phyloP scores from a whole-genome alignment of 2,113 vertebrate species.

The Dolichotis patagonum region DNA sequence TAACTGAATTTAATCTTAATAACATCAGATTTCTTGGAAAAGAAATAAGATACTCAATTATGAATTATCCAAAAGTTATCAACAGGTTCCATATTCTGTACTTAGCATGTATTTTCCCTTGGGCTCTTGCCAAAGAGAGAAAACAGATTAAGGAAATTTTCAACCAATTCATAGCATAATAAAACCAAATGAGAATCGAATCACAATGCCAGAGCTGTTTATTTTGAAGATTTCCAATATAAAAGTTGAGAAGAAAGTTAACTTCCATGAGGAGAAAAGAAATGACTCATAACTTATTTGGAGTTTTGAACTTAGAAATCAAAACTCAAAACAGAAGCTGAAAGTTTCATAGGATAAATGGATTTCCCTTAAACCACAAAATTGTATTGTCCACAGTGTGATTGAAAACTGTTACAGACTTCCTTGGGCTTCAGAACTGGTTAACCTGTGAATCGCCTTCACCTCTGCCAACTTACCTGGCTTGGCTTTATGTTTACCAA shows the following conservation, averaged over 20 bases:
- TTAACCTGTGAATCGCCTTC: slow-evolving; percentile 57
- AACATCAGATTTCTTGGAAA: slow-evolving; percentile 56
- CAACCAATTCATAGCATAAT: slow-evolving; percentile 44
- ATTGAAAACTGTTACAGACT: slow-evolving; percentile 70
- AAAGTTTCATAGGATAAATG: slow-evolving; percentile 71
- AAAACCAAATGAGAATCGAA: slow-evolving; percentile 8
- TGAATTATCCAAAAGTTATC: slow-evolving; percentile 8
- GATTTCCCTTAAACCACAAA: slow-evolving; percentile 73
- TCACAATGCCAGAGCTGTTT: background rate
- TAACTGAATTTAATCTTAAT: slow-evolving; percentile 41
- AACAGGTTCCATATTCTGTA: background rate
- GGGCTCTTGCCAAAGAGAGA: background rate
- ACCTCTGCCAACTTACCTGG: slow-evolving; percentile 69
- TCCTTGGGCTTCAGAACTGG: slow-evolving; percentile 55
- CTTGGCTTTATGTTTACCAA: slow-evolving; percentile 60
- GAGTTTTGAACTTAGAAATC: slow-evolving; percentile 42
- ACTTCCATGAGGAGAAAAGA: background rate
- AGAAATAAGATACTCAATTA: slow-evolving; percentile 41
- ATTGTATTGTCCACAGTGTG: slow-evolving; percentile 65
- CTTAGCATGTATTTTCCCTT: background rate
- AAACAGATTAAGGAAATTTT: slow-evolving; percentile 33
- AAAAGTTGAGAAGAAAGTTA: slow-evolving; percentile 35
- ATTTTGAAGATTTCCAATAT: slow-evolving; percentile 53
- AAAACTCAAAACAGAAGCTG: slow-evolving; percentile 54
- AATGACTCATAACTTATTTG: slow-evolving; percentile 13